A percentile compares a stretch with the other conserved stretches of the same genome.
Conservation (phyloP, 64 coral and sea anemone genomes). For the Pocillopora verrucosa region DNA sequence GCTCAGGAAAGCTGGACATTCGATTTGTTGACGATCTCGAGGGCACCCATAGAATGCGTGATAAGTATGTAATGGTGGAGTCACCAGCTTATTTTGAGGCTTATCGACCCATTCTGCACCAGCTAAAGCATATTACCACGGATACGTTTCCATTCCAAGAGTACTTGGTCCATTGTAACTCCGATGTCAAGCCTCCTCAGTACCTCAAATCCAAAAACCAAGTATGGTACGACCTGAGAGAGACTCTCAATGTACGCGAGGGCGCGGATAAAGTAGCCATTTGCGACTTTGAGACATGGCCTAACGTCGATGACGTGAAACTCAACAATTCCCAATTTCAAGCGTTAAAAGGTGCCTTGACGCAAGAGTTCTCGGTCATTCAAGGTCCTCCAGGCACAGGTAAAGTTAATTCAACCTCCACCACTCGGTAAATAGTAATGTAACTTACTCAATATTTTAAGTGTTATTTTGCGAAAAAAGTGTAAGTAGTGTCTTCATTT, state of each 20-base stretch:
- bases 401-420: not conserved
- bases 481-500: too few species aligned
- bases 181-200: constrained; percentile 57
- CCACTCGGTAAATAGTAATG: too few species aligned
- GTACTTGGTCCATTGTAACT: constrained; percentile 63
- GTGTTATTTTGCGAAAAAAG: too few species aligned
- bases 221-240: constrained; percentile 30
- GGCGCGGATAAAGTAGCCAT: constrained; percentile 38
- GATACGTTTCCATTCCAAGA: constrained; percentile 24
- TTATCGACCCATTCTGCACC: constrained; percentile 69
- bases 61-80: constrained; percentile 36
- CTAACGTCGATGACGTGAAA: constrained; percentile 35
- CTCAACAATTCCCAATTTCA: constrained; percentile 77
- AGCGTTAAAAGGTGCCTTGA: constrained; percentile 71
- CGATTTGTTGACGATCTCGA: constrained; percentile 50
- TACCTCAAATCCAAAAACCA: constrained; percentile 43
- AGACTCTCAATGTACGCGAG: not conserved
- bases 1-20: constrained; percentile 53
- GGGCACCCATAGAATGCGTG: constrained; percentile 16
- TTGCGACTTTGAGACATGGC: constrained; percentile 57
- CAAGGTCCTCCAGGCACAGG: constrained; percentile 96
- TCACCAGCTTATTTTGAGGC: constrained; percentile 69
- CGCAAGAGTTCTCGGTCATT: constrained; percentile 90
- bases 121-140: constrained; percentile 51
- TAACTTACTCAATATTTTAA: too few species aligned